These are phyloP conservation scores for Drosophila lutescens DNA, from an alignment of 2,888 invertebrate species.

Conservation along the genomic window DNA sequence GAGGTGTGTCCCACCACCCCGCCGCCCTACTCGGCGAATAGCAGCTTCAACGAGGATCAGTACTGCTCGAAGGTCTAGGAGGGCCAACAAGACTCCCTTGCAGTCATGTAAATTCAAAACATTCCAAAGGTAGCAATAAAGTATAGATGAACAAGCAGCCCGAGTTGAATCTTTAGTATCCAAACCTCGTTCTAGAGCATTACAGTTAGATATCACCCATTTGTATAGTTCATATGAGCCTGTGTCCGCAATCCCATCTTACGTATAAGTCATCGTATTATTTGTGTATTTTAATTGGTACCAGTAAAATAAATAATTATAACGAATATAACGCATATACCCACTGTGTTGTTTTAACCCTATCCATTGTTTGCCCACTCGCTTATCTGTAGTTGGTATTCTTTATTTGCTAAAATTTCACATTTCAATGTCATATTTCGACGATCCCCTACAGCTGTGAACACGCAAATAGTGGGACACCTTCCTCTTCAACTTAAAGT, in stretches of 20 bases:
- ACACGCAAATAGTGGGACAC: background rate
- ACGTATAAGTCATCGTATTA: conserved; percentile 29
- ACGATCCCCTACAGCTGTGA: background rate
- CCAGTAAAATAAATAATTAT: conserved; percentile 14
- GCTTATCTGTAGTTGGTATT: conserved; percentile 14
- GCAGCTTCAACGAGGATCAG: conserved; percentile 62
- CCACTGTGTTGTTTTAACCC: conserved; percentile 11
- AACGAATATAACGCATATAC: background rate
- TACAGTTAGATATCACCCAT: conserved; percentile 11
- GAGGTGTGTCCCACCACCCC: conserved; percentile 73
- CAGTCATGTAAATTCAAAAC: conserved; percentile 19
- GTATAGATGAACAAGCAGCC: background rate
- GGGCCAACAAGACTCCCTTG: background rate
- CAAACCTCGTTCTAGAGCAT: conserved; percentile 14
- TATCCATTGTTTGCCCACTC: conserved; percentile 6
- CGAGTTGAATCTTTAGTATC: conserved; percentile 18
- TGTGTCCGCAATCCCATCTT: conserved; percentile 5
- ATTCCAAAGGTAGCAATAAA: conserved; percentile 59
- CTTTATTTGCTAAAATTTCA: background rate
- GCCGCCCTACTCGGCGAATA: conserved; percentile 72
- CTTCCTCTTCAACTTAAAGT: background rate
- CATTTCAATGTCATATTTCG: conserved; percentile 12
- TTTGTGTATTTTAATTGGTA: conserved; percentile 18
- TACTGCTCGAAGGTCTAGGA: conserved; percentile 78
- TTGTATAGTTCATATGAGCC: conserved; percentile 30